Percentiles rank a stretch among this genome's conserved stretches.
These are phyloP conservation scores for Trissolcus brochymenae DNA, from an alignment of 2,888 invertebrate genomes.

Conservation along the genomic window DNA sequence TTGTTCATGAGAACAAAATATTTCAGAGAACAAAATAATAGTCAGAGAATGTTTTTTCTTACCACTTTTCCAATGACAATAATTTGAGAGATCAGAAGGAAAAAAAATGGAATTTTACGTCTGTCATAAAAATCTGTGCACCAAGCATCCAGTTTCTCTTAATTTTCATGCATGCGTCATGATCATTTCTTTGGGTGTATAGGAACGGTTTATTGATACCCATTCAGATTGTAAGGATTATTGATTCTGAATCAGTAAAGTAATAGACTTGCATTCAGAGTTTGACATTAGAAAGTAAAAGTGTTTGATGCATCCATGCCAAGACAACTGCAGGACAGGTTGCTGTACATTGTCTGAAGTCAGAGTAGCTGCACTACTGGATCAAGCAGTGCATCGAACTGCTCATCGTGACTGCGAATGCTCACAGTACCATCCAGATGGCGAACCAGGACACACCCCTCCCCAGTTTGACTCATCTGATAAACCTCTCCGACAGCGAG, in stretches of 20 bases:
- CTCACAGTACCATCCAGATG: constrained; percentile 85
- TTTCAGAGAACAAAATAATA: too few species aligned
- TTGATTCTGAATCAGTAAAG: neutral
- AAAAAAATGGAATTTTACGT: neutral
- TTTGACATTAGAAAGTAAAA: constrained; percentile 69
- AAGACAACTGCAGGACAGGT: constrained; percentile 89
- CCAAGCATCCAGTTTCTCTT: neutral
- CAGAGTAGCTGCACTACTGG: constrained; percentile 98
- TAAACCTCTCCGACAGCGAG: constrained; percentile 84
- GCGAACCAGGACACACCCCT: constrained; percentile 87
- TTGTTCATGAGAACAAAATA: too few species aligned
- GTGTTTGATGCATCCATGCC: constrained; percentile 94
- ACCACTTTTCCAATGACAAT: too few species aligned
- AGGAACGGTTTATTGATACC: neutral
- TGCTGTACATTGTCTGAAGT: constrained; percentile 94
- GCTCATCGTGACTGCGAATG: constrained; percentile 86
- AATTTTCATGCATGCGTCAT: neutral
- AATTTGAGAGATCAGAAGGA: too few species aligned
- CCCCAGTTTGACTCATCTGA: constrained; percentile 89
- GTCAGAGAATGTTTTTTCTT: too few species aligned
- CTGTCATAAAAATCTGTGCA: constrained; percentile 1
- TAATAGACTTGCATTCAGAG: constrained; percentile 2
- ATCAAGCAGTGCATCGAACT: constrained; percentile 97
- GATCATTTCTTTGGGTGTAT: neutral
- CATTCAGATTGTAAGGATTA: neutral